phyloP scores from a whole-genome alignment of 2,113 vertebrate genomes.

The Phocoena sinus region DNA sequence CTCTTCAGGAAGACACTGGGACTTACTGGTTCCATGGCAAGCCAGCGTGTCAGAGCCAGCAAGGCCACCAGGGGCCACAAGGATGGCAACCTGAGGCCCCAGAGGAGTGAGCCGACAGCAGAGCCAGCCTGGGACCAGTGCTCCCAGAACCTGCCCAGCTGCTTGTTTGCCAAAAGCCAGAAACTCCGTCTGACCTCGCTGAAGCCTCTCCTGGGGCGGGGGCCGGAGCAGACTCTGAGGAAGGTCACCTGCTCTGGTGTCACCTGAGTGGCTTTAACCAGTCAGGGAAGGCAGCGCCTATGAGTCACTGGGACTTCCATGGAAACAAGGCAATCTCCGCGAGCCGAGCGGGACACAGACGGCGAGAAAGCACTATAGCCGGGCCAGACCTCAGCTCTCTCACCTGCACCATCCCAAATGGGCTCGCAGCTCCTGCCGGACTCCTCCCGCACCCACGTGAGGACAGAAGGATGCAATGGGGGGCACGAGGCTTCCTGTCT shows the following conservation, averaged over 20 bases:
- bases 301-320: not conserved
- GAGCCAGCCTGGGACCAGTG: not conserved
- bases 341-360: fast-evolving
- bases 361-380: fast-evolving
- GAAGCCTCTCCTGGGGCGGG: not conserved
- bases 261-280: fast-evolving
- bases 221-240: fast-evolving
- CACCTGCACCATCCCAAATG: fast-evolving
- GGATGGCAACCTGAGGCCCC: not conserved
- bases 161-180: not conserved
- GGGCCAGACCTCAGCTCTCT: not conserved
- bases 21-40: fast-evolving
- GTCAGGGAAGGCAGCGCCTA: fast-evolving
- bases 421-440: not conserved
- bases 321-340: not conserved
- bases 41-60: not conserved
- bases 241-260: not conserved
- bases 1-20: not conserved
- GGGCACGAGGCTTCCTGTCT: fast-evolving
- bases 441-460: not conserved
- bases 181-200: not conserved
- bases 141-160: fast-evolving
- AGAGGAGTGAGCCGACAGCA: no score
- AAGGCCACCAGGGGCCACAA: not conserved
- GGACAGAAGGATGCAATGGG: fast-evolving